Base-by-base conservation (phyloP, 2,797 vertebrate genomes). In the Neostethus bicornis region DNA sequence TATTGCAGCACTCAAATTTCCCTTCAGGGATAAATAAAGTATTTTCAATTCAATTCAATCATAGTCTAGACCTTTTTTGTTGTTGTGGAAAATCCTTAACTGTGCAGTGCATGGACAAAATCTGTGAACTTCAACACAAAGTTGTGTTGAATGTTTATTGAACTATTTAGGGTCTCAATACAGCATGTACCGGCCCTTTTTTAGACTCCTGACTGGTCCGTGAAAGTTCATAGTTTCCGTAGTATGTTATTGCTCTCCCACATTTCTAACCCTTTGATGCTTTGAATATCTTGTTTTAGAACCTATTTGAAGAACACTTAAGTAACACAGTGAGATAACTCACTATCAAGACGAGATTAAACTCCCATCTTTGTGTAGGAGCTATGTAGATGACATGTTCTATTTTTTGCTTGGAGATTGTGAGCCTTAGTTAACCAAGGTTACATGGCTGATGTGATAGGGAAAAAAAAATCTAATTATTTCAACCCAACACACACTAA, bases 401-500 rank as follows among this genome's bases (percentile, higher is more conserved):
- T 17, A n/a, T 24, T 4, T 17, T 61, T 45, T 8, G 2, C 17
- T 9, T 5, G 9, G 3, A 17, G 11, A 38, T 29, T 5, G 19
- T 11, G 6, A 20, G 3, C 4, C 7, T 51, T 39, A 34, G 12
- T 24, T 9, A 0, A 8, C n/a, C 9, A 9, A 39, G 51, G 28
- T 59, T 29, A 29, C 8, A 34, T 7, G 0, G 10, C 19, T 52
- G 13, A 17, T 5, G 45, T 17, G 34, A 31, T 5, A 11, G 47
- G 7, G 51, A 51, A 11, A 46, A 50, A 39, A 7, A 2, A 4
- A 64, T 52, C 56, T 4, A 13, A 14, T 32, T 16, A 58, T 51
- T 61, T 59, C 34, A 37, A 14, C 11, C 4, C 12, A 4, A 29
- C 64, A 20, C 44, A 11, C 10, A 24, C 19, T 12, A n/a, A 56